phyloP scores from a whole-genome alignment of 2,888 invertebrate genomes.

The Sabellastarte sp. region DNA sequence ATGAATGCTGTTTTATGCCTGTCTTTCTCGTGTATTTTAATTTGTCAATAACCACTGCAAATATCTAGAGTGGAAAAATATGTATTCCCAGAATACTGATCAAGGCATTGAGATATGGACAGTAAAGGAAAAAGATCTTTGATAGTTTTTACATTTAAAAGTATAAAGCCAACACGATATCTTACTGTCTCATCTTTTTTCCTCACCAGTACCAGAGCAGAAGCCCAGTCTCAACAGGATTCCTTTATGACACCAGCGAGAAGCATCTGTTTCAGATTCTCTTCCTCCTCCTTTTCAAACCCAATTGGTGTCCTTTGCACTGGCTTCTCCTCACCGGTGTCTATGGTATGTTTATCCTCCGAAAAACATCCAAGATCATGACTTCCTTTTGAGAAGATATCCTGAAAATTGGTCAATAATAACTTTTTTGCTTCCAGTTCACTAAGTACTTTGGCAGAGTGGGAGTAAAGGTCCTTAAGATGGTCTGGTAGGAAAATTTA shows the following conservation, averaged over 20 bases:
- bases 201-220: conserved; percentile 6
- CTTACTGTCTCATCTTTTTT: conserved; percentile 11
- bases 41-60: conserved; percentile 7
- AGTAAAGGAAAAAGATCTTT: conserved; percentile 5
- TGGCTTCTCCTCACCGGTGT: background rate
- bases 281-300: background rate
- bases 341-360: background rate
- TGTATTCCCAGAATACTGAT: background rate
- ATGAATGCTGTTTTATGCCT: conserved; percentile 8
- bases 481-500: background rate
- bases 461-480: background rate
- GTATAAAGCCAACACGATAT: conserved; percentile 7
- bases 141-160: conserved; percentile 5
- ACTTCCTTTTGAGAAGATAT: background rate
- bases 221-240: conserved; percentile 2
- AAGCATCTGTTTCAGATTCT: background rate
- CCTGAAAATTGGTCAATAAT: background rate
- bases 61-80: conserved; percentile 8
- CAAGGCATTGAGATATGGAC: background rate
- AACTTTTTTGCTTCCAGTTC: background rate
- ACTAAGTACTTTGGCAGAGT: background rate
- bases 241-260: background rate
- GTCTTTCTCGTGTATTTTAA: background rate
- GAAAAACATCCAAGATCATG: background rate
- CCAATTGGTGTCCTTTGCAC: background rate